These are phyloP conservation scores for Prosopocoilus inquinatus DNA, from an alignment of 2,888 invertebrate genomes.

Conservation along the genomic window DNA sequence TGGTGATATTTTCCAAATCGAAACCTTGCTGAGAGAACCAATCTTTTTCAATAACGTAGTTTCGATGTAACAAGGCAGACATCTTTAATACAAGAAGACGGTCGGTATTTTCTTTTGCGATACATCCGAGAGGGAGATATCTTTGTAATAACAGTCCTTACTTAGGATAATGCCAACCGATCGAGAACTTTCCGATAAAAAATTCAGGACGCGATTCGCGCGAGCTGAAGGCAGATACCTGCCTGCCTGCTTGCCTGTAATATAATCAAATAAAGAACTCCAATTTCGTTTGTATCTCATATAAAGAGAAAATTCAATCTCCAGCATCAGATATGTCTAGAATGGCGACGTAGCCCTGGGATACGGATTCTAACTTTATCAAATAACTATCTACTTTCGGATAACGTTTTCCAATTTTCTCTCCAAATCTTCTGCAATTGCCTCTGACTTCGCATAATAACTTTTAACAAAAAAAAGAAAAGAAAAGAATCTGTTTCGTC, in stretches of 20 bases:
- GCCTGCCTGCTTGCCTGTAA: background rate
- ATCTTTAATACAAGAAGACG: slow-evolving; percentile 9
- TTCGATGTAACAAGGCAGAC: background rate
- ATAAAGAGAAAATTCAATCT: slow-evolving; percentile 37
- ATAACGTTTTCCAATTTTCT: slow-evolving; percentile 34
- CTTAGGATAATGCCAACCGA: slow-evolving; percentile 28
- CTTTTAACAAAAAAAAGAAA: too few species aligned
- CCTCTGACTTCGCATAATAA: too few species aligned
- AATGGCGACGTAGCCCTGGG: slow-evolving; percentile 30
- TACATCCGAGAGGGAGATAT: slow-evolving; percentile 15
- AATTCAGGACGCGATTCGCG: background rate
- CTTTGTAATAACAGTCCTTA: slow-evolving; percentile 18
- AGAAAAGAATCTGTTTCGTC: too few species aligned
- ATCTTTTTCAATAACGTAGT: background rate
- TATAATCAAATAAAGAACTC: slow-evolving; percentile 34
- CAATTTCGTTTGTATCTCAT: slow-evolving; percentile 24
- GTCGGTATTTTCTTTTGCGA: slow-evolving; percentile 22
- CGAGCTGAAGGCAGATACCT: too few species aligned
- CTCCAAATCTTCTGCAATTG: too few species aligned
- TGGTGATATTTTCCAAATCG: too few species aligned
- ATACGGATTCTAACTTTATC: slow-evolving; percentile 34
- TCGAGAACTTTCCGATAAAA: slow-evolving; percentile 8
- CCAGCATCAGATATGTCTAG: slow-evolving; percentile 32
- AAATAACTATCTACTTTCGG: slow-evolving; percentile 34
- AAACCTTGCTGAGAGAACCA: background rate